Evolutionary conservation across 1,140 invertebrate genomes (phyloP), one percentile per base, ranked within the genome.

Genomic region (Drosophila hydei): DNA sequence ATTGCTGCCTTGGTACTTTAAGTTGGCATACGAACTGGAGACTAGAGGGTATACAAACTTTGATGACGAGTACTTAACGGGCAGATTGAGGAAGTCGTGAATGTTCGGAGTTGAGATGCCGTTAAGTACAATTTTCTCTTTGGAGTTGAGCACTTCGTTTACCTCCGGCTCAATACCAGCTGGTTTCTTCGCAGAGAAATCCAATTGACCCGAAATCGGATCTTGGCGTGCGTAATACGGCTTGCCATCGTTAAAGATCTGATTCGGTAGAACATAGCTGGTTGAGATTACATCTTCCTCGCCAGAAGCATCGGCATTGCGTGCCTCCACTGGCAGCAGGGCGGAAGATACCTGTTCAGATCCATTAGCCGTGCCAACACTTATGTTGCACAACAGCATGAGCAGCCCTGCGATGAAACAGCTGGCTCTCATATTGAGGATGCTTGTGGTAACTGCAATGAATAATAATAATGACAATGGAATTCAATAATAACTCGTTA

Each of bases 191-290:
- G 93, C 93, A 54, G 93, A 93, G 43, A 95, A 95, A 69, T 95
- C 94, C 25, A 95, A 92, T 67, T 93, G 92, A 4, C 94, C 94
- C 0, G 95, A 95, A 12, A 95, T 90, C 0, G 94, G 94, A 91
- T 95, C 94, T 72, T 95, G 95, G 38, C 95, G 94, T 0, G 95
- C 83, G 47, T 94, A 95, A 79, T 95, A 95, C 0, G 95, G 94
- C 70, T 94, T 94, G 19, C 95, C 95, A 55, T 94, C 93, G 74
- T 95, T 95, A 76, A 95, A 94, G 21, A 92, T 92, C 71, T 91
- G 91, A 77, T 92, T 91, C 16, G 91, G 91, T 9, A 91, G 51
- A 8, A 92, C 79, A 21, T 91, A 91, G 33, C 84, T 89, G 12
- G 68, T 84, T 2, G 91, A 83, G 36, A 91, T 83, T 2, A 91